Evolutionary conservation across 2,113 vertebrate genomes (phyloP).

Genomic region (Leucopsar rothschildi): DNA sequence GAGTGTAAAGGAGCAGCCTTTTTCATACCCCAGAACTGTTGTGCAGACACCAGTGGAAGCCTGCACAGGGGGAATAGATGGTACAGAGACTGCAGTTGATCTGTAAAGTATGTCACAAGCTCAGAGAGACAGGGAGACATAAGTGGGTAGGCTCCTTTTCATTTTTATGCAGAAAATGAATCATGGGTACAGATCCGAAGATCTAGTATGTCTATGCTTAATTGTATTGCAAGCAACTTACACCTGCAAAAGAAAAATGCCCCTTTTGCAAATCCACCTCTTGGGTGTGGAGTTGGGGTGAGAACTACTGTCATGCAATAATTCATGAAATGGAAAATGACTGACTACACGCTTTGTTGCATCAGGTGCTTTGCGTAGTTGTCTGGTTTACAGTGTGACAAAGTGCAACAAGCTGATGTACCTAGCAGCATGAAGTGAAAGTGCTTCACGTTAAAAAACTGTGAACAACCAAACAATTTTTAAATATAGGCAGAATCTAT

Average conservation of each 20-base stretch:
- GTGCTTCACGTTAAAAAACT: neutral
- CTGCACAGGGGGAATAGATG: neutral
- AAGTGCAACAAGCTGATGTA: neutral
- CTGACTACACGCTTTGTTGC: neutral
- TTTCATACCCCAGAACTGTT: neutral
- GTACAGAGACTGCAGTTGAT: neutral
- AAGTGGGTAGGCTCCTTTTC: neutral
- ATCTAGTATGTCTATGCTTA: neutral
- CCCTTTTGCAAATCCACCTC: neutral
- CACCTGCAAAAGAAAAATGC: slow-evolving; percentile 12
- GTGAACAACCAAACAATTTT: slow-evolving; percentile 4
- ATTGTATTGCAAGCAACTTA: neutral
- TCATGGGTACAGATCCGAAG: neutral
- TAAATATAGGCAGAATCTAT: slow-evolving; percentile 30
- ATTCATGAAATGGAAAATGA: slow-evolving; percentile 26
- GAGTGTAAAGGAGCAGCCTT: neutral
- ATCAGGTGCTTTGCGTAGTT: neutral
- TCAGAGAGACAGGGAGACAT: neutral
- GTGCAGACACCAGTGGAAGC: neutral
- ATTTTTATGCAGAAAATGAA: neutral
- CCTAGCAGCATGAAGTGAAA: neutral
- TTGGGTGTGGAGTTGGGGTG: slow-evolving; percentile 1
- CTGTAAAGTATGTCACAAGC: neutral
- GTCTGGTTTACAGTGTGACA: neutral
- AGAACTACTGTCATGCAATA: neutral